Evolutionary conservation across 1,140 invertebrate species (phyloP), one percentile per base, ranked within the genome.

Genomic region (Zaprionus inermis): DNA sequence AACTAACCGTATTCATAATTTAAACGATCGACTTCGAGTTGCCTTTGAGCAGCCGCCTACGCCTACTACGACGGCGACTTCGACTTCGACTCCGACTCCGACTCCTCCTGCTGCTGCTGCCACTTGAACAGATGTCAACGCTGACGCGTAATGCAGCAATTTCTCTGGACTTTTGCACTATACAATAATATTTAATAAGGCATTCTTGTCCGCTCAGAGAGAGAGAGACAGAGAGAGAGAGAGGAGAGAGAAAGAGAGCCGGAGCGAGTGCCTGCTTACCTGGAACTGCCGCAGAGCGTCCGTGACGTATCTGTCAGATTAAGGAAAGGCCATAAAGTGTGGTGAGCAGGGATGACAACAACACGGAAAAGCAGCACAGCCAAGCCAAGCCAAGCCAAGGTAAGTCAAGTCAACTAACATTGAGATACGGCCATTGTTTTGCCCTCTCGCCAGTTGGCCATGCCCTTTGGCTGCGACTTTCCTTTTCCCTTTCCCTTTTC

Each of bases 221-320:
- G 30, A 56, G 28, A 34, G 10, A 32, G 16, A 65, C 20, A 41
- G 20, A 57, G 22, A 41, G 49, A 58, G 54, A 67, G 34, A 16
- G n/a, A 14, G n/a, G n/a, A 57, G 56, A 36, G 7, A 34, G 20
- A 59, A 6, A 2, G 38, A n/a, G 38, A 20, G 65, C 5, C n/a
- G 16, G 38, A 18, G 18, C 16, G 44, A 11, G 44, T 20, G 36
- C 36, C 44, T 30, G 38, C 22, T 16, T 75, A 71, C 60, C 59
- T 71, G 55, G 54, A 52, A 44, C 34, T 38, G 56, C 30, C 49
- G 36, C 59, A 72, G 68, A 68, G 72, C 69, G 63, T 71, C 77
- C 78, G 82, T 91, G 90, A 91, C 86, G 86, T 90, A 91, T 90
- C 86, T 91, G 90, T 91, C 90, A 90, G 90, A 91, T 91, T 91